A percentile compares a stretch with the other conserved stretches of the same genome.
phyloP scores from a whole-genome alignment of 2,888 invertebrate genomes.

The Colostygia pectinataria region DNA sequence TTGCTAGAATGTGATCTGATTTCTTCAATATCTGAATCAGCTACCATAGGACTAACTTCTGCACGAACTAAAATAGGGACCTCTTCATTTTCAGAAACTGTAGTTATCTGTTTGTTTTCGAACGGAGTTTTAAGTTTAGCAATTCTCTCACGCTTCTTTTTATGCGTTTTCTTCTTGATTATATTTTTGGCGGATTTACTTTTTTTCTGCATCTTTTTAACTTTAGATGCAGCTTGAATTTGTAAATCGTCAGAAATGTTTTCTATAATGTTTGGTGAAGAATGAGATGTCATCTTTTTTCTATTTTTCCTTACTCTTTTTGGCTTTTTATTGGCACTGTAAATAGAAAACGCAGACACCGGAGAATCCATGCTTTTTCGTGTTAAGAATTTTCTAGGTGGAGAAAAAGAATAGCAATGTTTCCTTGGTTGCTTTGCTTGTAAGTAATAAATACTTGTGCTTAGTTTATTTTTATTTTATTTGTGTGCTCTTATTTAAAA shows the following conservation, averaged over 20 bases:
- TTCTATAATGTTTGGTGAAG: conserved; percentile 33
- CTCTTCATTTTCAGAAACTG: conserved; percentile 40
- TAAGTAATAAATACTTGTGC: no score
- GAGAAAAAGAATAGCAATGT: no score
- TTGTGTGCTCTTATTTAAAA: no score
- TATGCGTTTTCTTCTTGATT: conserved; percentile 55
- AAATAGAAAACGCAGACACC: conserved; percentile 72
- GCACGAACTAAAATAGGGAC: conserved; percentile 46
- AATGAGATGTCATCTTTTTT: conserved; percentile 38
- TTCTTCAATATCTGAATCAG: conserved; percentile 32
- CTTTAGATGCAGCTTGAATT: conserved; percentile 52
- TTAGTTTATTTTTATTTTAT: no score
- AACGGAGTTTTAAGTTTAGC: conserved; percentile 21
- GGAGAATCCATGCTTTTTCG: conserved; percentile 54
- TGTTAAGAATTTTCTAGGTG: no score
- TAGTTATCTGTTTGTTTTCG: conserved; percentile 24
- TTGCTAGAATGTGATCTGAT: conserved; percentile 43
- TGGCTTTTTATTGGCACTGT: conserved; percentile 55
- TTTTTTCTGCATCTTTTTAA: conserved; percentile 58
- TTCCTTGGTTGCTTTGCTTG: no score
- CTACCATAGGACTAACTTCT: conserved; percentile 7
- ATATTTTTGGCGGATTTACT: conserved; percentile 52
- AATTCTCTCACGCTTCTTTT: conserved; percentile 53
- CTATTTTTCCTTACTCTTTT: conserved; percentile 48
- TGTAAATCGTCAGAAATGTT: conserved; percentile 42